These are phyloP conservation scores for Typhlomys cinereus DNA, from an alignment of 2,113 vertebrate genomes.

Conservation along the genomic window DNA sequence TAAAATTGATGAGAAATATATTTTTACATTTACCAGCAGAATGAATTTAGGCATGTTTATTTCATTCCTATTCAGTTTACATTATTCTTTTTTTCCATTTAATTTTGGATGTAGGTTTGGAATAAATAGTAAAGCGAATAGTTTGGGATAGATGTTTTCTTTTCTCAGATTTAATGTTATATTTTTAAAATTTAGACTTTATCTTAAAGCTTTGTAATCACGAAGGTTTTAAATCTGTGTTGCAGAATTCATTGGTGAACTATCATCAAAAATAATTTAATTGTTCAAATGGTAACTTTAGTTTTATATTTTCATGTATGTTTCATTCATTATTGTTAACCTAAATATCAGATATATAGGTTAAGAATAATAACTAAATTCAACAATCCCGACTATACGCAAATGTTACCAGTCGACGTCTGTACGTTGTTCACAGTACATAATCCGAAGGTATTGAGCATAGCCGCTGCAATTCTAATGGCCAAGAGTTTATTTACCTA, in stretches of 20 bases:
- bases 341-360: slow-evolving; percentile 76
- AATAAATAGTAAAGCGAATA: slow-evolving; percentile 35
- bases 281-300: background rate
- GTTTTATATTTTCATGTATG: background rate
- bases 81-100: slow-evolving; percentile 26
- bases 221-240: slow-evolving; percentile 61
- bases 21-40: slow-evolving; percentile 2
- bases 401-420: slow-evolving; percentile 79
- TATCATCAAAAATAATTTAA: slow-evolving; percentile 40
- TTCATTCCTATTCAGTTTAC: slow-evolving; percentile 17
- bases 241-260: slow-evolving; percentile 67
- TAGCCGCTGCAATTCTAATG: slow-evolving; percentile 79
- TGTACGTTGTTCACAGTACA: slow-evolving; percentile 82
- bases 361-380: slow-evolving; percentile 77
- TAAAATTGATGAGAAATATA: background rate
- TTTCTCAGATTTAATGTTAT: slow-evolving; percentile 24
- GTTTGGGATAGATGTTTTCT: background rate
- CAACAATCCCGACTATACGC: slow-evolving; percentile 56
- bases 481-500: slow-evolving; percentile 88
- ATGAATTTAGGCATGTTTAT: slow-evolving; percentile 1
- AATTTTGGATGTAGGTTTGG: background rate
- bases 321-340: slow-evolving; percentile 76
- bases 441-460: slow-evolving; percentile 81
- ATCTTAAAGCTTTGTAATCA: background rate
- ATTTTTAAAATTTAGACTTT: slow-evolving; percentile 27